Evolutionary conservation across 2,113 vertebrate genomes (phyloP), one percentile per base, ranked within the genome.

Genomic region (Panurus biarmicus): DNA sequence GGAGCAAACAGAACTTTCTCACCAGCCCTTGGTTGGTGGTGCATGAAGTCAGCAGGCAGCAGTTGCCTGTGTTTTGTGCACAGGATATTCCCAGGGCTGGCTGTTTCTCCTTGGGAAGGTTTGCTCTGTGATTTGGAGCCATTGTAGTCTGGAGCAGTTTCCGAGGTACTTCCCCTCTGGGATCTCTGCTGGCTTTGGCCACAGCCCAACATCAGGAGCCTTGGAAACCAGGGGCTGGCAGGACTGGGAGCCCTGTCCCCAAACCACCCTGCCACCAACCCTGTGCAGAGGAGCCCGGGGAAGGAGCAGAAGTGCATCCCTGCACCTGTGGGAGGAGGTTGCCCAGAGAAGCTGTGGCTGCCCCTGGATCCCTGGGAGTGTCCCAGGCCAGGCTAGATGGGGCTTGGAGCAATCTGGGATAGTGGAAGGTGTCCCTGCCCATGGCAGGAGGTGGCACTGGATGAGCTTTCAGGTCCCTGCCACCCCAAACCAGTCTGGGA

Each of bases 31-130:
- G 56, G 48, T 9, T 28, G 1, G 18, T 23, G 58, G 64, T 47
- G 35, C 69, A 53, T 81, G 86, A 60, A 93, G 53, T 48, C 69
- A 86, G 42, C 88, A 69, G 87, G 64, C 77, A 89, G 86, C 81
- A 48, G 87, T 25, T 81, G 85, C 87, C 81, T 3, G 0, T 85
- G 92, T 81, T 94, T 86, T 94, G 85, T 96, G 88, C 89, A 96
- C 95, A 95, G 95, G 96, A 94, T 95, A 96, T 96, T 94, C 94
- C 84, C 96, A 95, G 95, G 95, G 81, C 74, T 82, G 71, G 44
- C 92, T 76, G 66, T 78, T 95, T 72, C 25, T 5, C 89, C 5
- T 5, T 4, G 53, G 80, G 53, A 91, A 89, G 91, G 77, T 86
- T 91, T 94, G 91, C 93, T 81, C 91, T 85, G 84, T 40, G 6